phyloP scores from a whole-genome alignment of 2,113 vertebrate species.

The Sander lucioperca region DNA sequence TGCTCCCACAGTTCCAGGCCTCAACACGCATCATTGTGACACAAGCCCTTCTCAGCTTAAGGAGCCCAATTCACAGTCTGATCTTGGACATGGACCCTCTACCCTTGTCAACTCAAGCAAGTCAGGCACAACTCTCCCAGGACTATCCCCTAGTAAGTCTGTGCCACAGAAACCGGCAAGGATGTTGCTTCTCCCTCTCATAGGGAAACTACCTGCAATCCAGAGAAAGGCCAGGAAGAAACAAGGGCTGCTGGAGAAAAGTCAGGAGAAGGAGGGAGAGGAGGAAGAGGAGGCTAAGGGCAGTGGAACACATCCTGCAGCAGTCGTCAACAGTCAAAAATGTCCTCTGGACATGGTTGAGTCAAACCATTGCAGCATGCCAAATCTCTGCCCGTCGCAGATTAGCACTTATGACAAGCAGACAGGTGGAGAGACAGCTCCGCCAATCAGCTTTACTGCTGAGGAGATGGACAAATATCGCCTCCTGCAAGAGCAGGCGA shows the following conservation, averaged over 20 bases:
- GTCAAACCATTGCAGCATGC: slow-evolving; percentile 79
- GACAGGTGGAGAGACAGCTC: slow-evolving; percentile 81
- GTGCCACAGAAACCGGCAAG: slow-evolving; percentile 63
- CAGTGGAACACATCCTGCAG: slow-evolving; percentile 4
- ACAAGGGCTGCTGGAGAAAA: slow-evolving; percentile 68
- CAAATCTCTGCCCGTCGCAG: slow-evolving; percentile 73
- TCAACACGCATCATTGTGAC: slow-evolving; percentile 19
- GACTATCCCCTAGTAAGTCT: slow-evolving; percentile 34
- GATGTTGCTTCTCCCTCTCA: slow-evolving; percentile 78
- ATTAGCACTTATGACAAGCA: slow-evolving; percentile 81
- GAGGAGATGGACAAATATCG: slow-evolving; percentile 98
- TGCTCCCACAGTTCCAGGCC: not conserved
- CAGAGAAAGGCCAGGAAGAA: slow-evolving; percentile 76
- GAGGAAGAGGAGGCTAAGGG: slow-evolving; percentile 36
- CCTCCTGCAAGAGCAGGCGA: slow-evolving; percentile 93
- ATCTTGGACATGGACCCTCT: slow-evolving; percentile 2
- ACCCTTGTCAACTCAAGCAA: slow-evolving; percentile 14
- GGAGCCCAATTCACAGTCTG: slow-evolving; percentile 28
- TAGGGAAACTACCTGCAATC: slow-evolving; percentile 83
- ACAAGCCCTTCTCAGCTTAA: slow-evolving; percentile 32
- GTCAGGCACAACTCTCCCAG: slow-evolving; percentile 31
- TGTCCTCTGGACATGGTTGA: slow-evolving; percentile 81
- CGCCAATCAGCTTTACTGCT: slow-evolving; percentile 92
- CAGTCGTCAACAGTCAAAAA: slow-evolving; percentile 38
- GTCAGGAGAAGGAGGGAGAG: slow-evolving; percentile 60